Base-by-base conservation (phyloP, 2,113 vertebrate species). In the Austrofundulus limnaeus region DNA sequence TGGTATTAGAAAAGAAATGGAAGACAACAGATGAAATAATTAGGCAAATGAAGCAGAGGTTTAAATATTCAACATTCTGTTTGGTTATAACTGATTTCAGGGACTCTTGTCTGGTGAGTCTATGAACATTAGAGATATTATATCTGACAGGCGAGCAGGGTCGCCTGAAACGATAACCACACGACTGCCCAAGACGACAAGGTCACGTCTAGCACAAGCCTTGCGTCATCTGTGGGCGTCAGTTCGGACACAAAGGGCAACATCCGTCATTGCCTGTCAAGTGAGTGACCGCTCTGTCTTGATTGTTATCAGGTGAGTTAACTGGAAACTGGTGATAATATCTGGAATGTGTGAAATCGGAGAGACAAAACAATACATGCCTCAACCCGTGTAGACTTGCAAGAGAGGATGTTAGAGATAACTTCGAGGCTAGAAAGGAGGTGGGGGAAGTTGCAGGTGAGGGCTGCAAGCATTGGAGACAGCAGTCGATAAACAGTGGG, bases 271-370 rank as follows among this genome's bases (percentile, higher is more conserved):
- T 80, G 84, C 78, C 82, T 79, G 54, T 39, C 25, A 66, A 71
- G 61, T 80, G 69, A 85, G 57, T 71, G 76, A 81, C 74, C 23
- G 21, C 14, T 70, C 52, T 19, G 66, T 77, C 72, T 19, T 76
- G 84, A 88, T 88, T 49, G 42, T 53, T 78, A 84, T 86, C 87
- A 71, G 41, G 54, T 56, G 69, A 78, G 75, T 66, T 66, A 84
- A 72, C 80, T 2, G 50, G 67, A 81, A 74, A 19, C 66, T 31
- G 38, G 61, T 63, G 87, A 90, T 88, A 85, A 51, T 38, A 90
- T 87, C 83, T 80, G 84, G 86, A 89, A 91, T 92, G 79, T 76
- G 74, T 72, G 83, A 88, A 84, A 89, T 74, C 72, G 23, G 59
- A 82, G 75, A 88, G 85, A 87, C 86, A 88, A 77, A 86, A 88